Base-by-base conservation (phyloP, 2,113 vertebrate genomes). In the Labrus mixtus region DNA sequence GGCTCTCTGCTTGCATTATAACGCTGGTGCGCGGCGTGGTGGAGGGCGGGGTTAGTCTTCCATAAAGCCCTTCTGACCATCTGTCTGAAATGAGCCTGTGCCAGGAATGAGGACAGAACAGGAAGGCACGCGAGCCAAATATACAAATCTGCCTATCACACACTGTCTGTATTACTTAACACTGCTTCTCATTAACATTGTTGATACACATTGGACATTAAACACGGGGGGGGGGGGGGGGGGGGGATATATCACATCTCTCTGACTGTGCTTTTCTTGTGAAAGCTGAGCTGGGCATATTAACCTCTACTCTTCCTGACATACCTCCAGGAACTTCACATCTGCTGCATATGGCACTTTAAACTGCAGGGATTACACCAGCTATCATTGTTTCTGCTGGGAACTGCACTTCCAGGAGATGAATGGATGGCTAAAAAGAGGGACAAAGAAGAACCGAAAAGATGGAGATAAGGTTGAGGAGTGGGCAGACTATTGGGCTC, bases 51-150 rank as follows among this genome's bases (percentile, higher is more conserved):
- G 29, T 7, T 53, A 59, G 15, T 8, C 54, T 60, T 78, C 62
- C 68, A 72, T 79, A 83, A 84, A 77, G 69, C 80, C 68, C 62
- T 87, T 63, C 75, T 86, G 75, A 87, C 91, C 92, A 94, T 93
- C 91, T 93, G 91, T 87, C 83, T 87, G 66, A 77, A 68, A 69
- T 62, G 79, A 87, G 59, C 48, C 23, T 41, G 16, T 79, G 86
- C 91, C 89, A 91, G 79, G 72, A 89, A 80, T 59, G 63, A 86
- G 84, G 54, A 62, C 78, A 68, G 66, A 36, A 56, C 39, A 76
- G 75, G 65, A 65, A 79, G 69, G 46, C 64, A 64, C 10, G 29
- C 70, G 36, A 29, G 13, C 48, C 51, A 54, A n/a, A 33, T 6
- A 12, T 45, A 45, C 51, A 15, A 48, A 48, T 29, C 46, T 45